A percentile compares a stretch with the other conserved stretches of the same genome.
Evolutionary conservation across 2,888 invertebrate genomes (phyloP).

Genomic region (Siphlonurus alternatus): DNA sequence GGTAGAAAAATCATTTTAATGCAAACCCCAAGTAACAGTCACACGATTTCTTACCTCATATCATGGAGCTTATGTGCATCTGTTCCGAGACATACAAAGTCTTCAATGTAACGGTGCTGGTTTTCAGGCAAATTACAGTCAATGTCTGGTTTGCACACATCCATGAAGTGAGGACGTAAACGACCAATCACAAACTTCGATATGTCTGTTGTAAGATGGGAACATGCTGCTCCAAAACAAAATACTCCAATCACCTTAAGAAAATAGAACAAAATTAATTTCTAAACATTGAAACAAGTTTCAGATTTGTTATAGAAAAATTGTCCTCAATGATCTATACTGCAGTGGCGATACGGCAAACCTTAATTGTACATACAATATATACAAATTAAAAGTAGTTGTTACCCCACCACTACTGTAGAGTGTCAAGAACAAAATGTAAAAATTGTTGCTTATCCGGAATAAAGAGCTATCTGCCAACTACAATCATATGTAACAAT

Average conservation of each 20-base stretch:
- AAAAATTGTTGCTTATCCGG: too few species aligned
- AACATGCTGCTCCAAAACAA: slow-evolving; percentile 70
- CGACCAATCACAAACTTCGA: slow-evolving; percentile 89
- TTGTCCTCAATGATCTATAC: too few species aligned
- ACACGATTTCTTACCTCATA: slow-evolving; percentile 34
- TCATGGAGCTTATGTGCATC: slow-evolving; percentile 44
- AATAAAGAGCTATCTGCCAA: too few species aligned
- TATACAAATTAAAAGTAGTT: too few species aligned
- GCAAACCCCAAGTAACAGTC: neutral
- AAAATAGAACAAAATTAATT: too few species aligned
- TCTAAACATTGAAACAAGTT: too few species aligned
- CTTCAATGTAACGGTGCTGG: slow-evolving; percentile 47
- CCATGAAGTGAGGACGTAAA: slow-evolving; percentile 85
- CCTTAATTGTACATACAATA: too few species aligned
- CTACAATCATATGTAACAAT: too few species aligned
- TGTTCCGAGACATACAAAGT: slow-evolving; percentile 44
- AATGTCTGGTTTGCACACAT: slow-evolving; percentile 64
- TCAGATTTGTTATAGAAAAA: too few species aligned
- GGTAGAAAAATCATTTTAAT: slow-evolving; percentile 13
- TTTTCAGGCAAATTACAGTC: slow-evolving; percentile 40
- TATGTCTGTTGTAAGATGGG: slow-evolving; percentile 77
- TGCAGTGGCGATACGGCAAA: too few species aligned
- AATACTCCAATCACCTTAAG: slow-evolving; percentile 64
- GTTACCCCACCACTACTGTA: too few species aligned
- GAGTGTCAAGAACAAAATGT: too few species aligned